Evolutionary conservation across 1,140 invertebrate genomes (phyloP), one percentile per base, ranked within the genome.

Genomic region (Eriocheir sinensis): DNA sequence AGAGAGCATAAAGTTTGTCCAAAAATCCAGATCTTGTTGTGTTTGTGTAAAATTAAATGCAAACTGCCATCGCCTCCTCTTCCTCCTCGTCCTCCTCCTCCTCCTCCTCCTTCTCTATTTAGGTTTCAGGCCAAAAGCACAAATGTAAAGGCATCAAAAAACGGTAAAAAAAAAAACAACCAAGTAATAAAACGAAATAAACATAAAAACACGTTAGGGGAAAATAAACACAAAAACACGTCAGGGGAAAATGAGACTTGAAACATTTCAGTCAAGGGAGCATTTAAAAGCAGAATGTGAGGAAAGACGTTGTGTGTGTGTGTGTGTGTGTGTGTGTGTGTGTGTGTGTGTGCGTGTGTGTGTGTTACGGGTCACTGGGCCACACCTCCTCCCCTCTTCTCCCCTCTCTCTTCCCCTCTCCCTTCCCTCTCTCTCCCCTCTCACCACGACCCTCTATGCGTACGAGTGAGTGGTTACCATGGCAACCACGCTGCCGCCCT

Each of bases 391-490:
- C 60, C 17, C 27, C 60, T 3, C n/a, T n/a, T n/a, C n/a, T n/a
- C n/a, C 27, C 60, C 60, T n/a, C 60, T n/a, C 60, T n/a, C 60
- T n/a, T 21, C 60, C 27, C 60, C 27, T n/a, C 60, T 21, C 60
- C n/a, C n/a, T n/a, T 3, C 27, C 60, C 60, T n/a, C 60, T n/a
- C 60, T n/a, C 60, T 21, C 60, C 27, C 60, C 27, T n/a, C 60
- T 21, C 60, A 21, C 60, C 60, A 72, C 60, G 60, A 72, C 60
- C 60, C 60, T n/a, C n/a, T n/a, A 72, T n/a, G 60, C 60, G 60
- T 72, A 72, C 60, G 60, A 72, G 60, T 72, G 60, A 72, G 60
- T 72, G 60, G 60, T 72, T 72, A n/a, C 60, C 60, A 72, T 72
- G 60, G n/a, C 60, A 4, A 72, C 60, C 60, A 72, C 60, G 60